A percentile compares a stretch with the other conserved stretches of the same genome.
Conservation (phyloP, 2,113 vertebrate species). For the Panthera leo region DNA sequence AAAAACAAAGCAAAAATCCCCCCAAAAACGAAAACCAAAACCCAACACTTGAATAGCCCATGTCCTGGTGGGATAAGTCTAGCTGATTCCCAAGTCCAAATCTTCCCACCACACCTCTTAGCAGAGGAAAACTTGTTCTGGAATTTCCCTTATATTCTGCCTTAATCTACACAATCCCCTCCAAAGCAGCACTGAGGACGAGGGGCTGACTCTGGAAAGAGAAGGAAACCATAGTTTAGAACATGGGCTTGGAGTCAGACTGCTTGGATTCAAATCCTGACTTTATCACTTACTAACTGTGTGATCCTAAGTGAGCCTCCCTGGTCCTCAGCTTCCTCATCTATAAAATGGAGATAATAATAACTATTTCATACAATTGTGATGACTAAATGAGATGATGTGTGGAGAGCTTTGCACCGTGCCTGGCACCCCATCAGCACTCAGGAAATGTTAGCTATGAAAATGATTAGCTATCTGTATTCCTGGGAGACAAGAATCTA, state of each 20-base stretch:
- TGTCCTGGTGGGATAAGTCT: not conserved
- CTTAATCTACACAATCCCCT: not conserved
- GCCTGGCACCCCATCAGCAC: not conserved
- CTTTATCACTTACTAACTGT: not conserved
- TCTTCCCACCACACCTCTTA: not conserved
- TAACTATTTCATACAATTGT: not conserved
- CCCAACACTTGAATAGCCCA: not conserved
- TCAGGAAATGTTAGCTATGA: not conserved
- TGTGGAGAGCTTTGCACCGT: constrained; percentile 17
- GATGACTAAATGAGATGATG: not conserved
- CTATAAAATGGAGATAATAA: constrained; percentile 38
- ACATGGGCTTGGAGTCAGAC: not conserved
- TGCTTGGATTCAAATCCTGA: constrained; percentile 20
- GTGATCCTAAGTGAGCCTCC: not conserved
- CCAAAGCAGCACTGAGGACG: not conserved
- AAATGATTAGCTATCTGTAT: constrained; percentile 4
- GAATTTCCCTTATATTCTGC: not conserved
- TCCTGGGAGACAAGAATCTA: constrained; percentile 17
- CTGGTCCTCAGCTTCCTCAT: not conserved
- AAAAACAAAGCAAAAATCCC: not conserved
- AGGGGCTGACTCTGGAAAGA: not conserved
- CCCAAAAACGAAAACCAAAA: not conserved
- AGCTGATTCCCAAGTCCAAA: not conserved
- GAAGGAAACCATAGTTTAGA: not conserved
- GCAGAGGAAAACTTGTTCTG: not conserved